Conservation (phyloP, 2,888 invertebrate species). For the Hypolimnas misippus region DNA sequence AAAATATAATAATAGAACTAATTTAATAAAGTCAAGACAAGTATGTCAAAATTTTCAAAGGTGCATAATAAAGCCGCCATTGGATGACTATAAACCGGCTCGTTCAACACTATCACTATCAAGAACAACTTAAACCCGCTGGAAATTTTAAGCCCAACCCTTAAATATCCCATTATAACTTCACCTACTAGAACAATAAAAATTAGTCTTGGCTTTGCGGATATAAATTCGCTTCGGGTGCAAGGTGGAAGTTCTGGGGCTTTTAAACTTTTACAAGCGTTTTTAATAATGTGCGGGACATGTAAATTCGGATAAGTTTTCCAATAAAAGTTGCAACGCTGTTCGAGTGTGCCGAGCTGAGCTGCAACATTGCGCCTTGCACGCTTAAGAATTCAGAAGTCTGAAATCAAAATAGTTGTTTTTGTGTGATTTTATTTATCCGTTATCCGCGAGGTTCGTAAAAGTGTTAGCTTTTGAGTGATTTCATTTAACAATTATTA, state of each 20-base stretch:
- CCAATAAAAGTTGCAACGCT: constrained; percentile 77
- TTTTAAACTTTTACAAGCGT: constrained; percentile 63
- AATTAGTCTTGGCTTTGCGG: constrained; percentile 39
- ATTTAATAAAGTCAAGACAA: neutral
- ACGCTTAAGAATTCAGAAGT: constrained; percentile 44
- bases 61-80: neutral
- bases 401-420: constrained; percentile 35
- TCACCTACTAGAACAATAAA: constrained; percentile 36
- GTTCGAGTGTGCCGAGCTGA: constrained; percentile 43
- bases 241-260: constrained; percentile 39
- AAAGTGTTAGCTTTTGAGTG: neutral
- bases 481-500: neutral
- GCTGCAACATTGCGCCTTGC: constrained; percentile 48
- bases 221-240: constrained; percentile 38
- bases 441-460: neutral
- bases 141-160: constrained; percentile 12
- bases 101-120: constrained; percentile 9
- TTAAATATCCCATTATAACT: constrained; percentile 39
- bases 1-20: no score
- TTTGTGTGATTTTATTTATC: constrained; percentile 27
- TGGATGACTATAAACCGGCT: neutral
- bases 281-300: constrained; percentile 78
- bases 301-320: constrained; percentile 80
- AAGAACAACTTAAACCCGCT: constrained; percentile 9
- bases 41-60: neutral